Evolutionary conservation across 2,113 vertebrate genomes (phyloP).

Genomic region (Clarias magur): DNA sequence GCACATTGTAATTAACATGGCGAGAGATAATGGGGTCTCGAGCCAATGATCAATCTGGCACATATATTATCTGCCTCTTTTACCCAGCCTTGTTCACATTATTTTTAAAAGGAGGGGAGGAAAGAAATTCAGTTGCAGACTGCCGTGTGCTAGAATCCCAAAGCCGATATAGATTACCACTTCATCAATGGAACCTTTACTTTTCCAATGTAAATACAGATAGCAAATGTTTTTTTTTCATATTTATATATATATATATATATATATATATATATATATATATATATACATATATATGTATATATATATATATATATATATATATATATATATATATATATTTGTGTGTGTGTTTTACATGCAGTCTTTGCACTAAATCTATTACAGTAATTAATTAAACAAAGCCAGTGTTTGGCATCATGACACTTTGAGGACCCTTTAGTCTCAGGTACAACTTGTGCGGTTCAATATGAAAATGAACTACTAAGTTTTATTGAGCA

Average conservation of each 20-base stretch:
- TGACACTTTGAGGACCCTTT: too few relatives aligned
- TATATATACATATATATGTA: too few relatives aligned
- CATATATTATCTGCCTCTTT: slow-evolving; percentile 74
- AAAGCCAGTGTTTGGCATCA: too few relatives aligned
- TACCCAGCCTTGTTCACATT: slow-evolving; percentile 64
- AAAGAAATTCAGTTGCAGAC: slow-evolving; percentile 53
- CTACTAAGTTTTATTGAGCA: too few relatives aligned
- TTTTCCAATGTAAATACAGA: slow-evolving; percentile 19
- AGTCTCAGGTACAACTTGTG: too few relatives aligned
- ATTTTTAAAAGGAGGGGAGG: slow-evolving; percentile 53
- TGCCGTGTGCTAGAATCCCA: slow-evolving; percentile 59
- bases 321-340: neutral
- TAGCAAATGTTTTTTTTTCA: neutral
- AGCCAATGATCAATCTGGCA: slow-evolving; percentile 78
- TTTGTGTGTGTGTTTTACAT: neutral
- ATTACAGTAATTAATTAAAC: too few relatives aligned
- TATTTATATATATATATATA: too few relatives aligned
- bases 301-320: too few relatives aligned
- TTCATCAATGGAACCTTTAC: slow-evolving; percentile 59
- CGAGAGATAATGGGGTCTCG: slow-evolving; percentile 80
- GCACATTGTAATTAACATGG: slow-evolving; percentile 80
- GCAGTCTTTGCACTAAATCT: too few relatives aligned
- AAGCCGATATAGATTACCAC: slow-evolving; percentile 63
- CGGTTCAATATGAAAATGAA: too few relatives aligned
- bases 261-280: too few relatives aligned